Percentiles rank a stretch among this genome's conserved stretches.
Evolutionary conservation across 2,888 invertebrate species (phyloP).

Genomic region (Brenthis ino): DNA sequence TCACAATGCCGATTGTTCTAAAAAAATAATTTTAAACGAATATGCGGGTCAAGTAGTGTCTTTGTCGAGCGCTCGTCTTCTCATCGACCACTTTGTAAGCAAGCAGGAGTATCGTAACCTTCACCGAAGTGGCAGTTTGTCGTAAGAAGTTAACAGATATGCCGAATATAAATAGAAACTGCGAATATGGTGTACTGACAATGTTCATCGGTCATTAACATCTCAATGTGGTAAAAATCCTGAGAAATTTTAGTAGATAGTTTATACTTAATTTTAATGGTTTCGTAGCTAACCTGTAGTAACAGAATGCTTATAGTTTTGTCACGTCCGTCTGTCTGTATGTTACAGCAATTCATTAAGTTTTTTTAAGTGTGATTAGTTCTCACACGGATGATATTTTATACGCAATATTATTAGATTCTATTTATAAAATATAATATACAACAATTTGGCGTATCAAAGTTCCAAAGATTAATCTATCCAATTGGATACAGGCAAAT

Average conservation of each 20-base stretch:
- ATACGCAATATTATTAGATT: no score
- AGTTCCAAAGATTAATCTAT: neutral
- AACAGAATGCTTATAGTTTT: no score
- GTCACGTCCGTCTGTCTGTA: no score
- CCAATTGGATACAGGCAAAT: neutral
- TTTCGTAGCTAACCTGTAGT: no score
- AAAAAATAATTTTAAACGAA: constrained; percentile 1
- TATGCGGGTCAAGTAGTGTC: constrained; percentile 13
- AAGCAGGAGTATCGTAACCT: constrained; percentile 7
- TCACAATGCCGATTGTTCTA: neutral
- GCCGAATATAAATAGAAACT: neutral
- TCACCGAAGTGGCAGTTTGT: constrained; percentile 1
- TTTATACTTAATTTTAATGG: no score
- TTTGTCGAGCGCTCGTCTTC: neutral
- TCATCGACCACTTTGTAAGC: constrained; percentile 9
- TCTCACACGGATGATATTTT: no score
- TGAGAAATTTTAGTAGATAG: no score
- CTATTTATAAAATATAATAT: no score
- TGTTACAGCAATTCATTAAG: no score
- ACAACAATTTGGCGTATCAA: neutral
- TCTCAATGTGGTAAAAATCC: no score
- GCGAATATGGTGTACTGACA: neutral
- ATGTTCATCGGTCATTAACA: neutral
- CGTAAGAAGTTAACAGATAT: neutral
- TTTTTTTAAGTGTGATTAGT: no score